A percentile compares a stretch with the other conserved stretches of the same genome.
These are phyloP conservation scores for Dipus sagitta DNA, from an alignment of 2,797 vertebrate species.

Conservation along the genomic window DNA sequence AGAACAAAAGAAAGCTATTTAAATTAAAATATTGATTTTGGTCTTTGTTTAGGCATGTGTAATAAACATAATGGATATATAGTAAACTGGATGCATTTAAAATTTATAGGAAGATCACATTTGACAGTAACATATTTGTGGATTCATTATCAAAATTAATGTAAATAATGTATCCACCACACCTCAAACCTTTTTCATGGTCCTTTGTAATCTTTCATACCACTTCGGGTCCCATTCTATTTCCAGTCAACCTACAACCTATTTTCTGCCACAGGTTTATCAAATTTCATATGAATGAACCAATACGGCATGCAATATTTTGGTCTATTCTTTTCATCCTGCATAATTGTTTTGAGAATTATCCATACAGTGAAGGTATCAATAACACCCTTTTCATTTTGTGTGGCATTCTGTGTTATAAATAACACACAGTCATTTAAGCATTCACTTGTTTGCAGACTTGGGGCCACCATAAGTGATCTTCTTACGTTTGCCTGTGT, in stretches of 20 bases:
- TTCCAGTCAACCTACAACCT: background rate
- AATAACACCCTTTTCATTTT: background rate
- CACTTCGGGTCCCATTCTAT: background rate
- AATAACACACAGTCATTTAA: background rate
- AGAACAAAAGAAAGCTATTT: constrained; percentile 14
- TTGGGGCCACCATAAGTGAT: background rate
- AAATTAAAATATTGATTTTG: background rate
- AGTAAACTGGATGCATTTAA: background rate
- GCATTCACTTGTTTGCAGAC: background rate
- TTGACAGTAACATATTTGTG: background rate
- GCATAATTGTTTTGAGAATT: background rate
- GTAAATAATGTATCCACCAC: background rate
- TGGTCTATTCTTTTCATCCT: background rate
- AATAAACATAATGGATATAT: background rate
- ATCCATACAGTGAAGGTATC: background rate
- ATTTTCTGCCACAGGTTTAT: background rate
- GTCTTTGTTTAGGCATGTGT: background rate
- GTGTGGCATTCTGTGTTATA: background rate
- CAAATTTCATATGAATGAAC: constrained; percentile 3
- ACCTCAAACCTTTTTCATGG: background rate
- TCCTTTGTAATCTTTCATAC: background rate
- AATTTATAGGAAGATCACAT: background rate
- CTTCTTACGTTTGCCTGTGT: background rate
- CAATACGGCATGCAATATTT: background rate
- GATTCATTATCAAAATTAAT: background rate